Evolutionary conservation across 2,888 invertebrate genomes (phyloP), one percentile per base, ranked within the genome.

Genomic region (Sclerodermus sp.): DNA sequence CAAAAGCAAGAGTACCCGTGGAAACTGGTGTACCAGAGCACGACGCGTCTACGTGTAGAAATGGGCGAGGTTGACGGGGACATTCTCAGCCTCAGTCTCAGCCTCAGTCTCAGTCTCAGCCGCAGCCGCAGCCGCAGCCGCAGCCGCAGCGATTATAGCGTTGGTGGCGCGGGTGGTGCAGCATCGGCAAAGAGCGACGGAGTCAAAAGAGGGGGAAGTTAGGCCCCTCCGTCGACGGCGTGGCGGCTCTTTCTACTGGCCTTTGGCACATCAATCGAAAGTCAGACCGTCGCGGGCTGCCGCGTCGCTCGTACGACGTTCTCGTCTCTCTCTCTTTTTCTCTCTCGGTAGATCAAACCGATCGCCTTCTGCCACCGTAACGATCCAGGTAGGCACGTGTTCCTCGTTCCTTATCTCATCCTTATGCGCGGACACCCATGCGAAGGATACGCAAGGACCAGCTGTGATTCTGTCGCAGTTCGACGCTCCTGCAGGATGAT

Each of bases 171-270:
- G 23, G 42, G 23, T 32, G 36, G 16, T 12, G 48, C 41, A 42
- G 37, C 15, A 38, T 32, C n/a, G 36, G n/a, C 14, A 4, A 13
- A 41, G 30, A 18, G 37, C 29, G 31, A 14, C 38, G 37, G 37
- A 42, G 42, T 31, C 36, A 37, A 29, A 9, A 34, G 44, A 45
- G 49, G 53, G 50, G 44, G 47, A 47, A 41, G 44, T 23, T 36
- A 30, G 39, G 42, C 46, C 47, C 46, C 53, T 55, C 53, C 55
- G 58, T 52, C 58, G 60, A 56, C 58, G 56, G 60, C 60, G 57
- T 60, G 63, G 58, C 59, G 60, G 53, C 59, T 44, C 42, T 49
- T 23, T 23, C 23, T 23, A 23, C 23, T 23, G 23, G 23, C 8
- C 23, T 23, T 23, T 23, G 23, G 23, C 23, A 23, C 49, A 55